phyloP scores from a whole-genome alignment of 1,140 invertebrate species.

The Drosophila murphyi region DNA sequence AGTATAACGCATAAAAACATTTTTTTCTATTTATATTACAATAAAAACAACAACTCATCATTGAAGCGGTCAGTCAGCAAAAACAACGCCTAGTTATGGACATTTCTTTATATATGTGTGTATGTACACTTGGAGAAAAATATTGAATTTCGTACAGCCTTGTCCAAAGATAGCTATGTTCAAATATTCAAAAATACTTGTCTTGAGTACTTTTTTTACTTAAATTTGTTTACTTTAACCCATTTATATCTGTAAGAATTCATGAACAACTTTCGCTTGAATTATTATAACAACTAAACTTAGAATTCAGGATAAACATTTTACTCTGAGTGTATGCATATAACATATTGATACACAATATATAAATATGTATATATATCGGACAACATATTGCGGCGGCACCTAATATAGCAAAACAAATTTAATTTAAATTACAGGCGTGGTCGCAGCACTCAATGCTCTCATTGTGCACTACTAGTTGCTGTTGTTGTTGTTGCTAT shows the following conservation, averaged over 20 bases:
- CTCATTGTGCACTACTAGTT: constrained; percentile 53
- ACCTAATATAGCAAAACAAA: constrained; percentile 82
- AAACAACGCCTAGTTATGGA: constrained; percentile 74
- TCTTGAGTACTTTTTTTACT: too few relatives aligned
- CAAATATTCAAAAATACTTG: too few relatives aligned
- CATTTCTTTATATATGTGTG: constrained; percentile 52
- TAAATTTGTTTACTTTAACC: too few relatives aligned
- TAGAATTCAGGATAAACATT: too few relatives aligned
- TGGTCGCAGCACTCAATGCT: constrained; percentile 67
- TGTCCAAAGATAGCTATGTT: too few relatives aligned
- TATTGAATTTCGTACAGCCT: not conserved
- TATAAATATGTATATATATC: constrained; percentile 28
- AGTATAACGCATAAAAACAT: constrained; percentile 28
- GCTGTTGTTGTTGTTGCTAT: constrained; percentile 31
- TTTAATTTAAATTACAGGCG: constrained; percentile 83
- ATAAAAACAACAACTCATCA: constrained; percentile 68
- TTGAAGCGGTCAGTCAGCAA: constrained; percentile 64
- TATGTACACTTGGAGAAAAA: not conserved
- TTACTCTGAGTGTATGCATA: constrained; percentile 14
- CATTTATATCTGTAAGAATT: too few relatives aligned
- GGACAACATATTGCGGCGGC: constrained; percentile 63
- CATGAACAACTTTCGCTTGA: too few relatives aligned
- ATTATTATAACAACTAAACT: too few relatives aligned
- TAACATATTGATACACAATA: constrained; percentile 13
- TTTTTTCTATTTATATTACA: constrained; percentile 37